Conservation (phyloP, 2,888 invertebrate species). For the Theretra japonica region DNA sequence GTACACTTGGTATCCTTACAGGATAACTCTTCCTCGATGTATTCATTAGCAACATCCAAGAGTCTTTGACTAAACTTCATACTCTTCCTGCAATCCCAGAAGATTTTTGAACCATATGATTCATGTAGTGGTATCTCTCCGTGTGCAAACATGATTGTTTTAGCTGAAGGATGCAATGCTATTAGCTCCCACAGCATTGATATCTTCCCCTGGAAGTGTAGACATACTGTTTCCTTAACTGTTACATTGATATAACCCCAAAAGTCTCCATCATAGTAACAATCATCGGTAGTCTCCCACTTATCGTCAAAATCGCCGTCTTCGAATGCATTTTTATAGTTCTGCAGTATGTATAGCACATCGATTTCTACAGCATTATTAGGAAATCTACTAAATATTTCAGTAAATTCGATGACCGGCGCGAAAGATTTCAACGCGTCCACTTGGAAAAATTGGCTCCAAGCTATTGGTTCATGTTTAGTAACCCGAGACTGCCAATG, state of each 20-base stretch:
- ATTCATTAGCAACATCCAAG: conserved; percentile 87
- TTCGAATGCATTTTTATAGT: conserved; percentile 93
- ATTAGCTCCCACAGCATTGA: conserved; percentile 87
- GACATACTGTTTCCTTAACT: conserved; percentile 87
- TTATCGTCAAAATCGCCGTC: conserved; percentile 93
- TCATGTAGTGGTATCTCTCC: conserved; percentile 96
- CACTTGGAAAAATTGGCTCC: conserved; percentile 95
- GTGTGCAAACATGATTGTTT: conserved; percentile 88
- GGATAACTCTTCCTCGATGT: conserved; percentile 64
- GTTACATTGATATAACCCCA: conserved; percentile 90
- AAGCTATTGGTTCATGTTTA: conserved; percentile 87
- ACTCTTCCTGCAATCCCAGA: conserved; percentile 95
- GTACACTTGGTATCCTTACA: conserved; percentile 76
- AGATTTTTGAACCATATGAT: conserved; percentile 91
- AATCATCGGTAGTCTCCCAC: conserved; percentile 85
- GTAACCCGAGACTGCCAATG: conserved; percentile 91
- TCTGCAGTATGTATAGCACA: conserved; percentile 91
- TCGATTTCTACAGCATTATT: conserved; percentile 85
- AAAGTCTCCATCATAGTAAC: conserved; percentile 78
- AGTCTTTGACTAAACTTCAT: conserved; percentile 94
- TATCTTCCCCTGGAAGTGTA: conserved; percentile 93
- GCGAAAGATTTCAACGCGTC: conserved; percentile 90
- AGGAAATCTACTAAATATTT: conserved; percentile 84
- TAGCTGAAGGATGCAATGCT: conserved; percentile 62
- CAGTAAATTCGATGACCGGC: conserved; percentile 94